phyloP scores from a whole-genome alignment of 2,113 vertebrate genomes.

The Syrmaticus mikado region DNA sequence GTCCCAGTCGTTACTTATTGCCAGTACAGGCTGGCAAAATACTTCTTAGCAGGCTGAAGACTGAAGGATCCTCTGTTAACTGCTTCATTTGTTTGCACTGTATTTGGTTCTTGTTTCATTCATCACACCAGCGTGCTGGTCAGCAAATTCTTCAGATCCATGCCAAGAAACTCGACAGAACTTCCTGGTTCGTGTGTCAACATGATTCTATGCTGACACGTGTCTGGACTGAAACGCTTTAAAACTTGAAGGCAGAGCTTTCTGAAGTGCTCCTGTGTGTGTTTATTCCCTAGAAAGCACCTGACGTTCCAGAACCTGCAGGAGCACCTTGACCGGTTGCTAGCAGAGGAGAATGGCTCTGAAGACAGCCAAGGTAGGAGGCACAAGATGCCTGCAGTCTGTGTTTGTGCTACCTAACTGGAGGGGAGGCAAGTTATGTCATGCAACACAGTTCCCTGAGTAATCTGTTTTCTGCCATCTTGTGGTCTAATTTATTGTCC shows the following conservation, averaged over 20 bases:
- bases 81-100: neutral
- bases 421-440: neutral
- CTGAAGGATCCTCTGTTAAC: neutral
- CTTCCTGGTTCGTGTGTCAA: neutral
- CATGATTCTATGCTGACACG: accelerated
- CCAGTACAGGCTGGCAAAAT: neutral
- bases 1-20: accelerated
- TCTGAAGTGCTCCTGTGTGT: constrained; percentile 9
- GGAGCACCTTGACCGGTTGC: constrained; percentile 86
- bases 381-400: neutral
- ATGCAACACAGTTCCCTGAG: neutral
- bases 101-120: neutral
- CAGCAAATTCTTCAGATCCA: neutral
- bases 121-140: accelerated
- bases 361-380: constrained; percentile 84
- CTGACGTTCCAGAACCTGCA: constrained; percentile 93
- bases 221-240: neutral
- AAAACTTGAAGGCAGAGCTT: neutral
- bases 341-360: constrained; percentile 81
- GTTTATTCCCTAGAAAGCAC: constrained; percentile 82
- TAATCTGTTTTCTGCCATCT: neutral
- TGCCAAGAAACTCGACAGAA: neutral
- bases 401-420: neutral
- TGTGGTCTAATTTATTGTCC: neutral
- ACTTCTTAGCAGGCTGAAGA: neutral